Base-by-base conservation (phyloP, 1,140 invertebrate genomes). In the Rhynchophorus ferrugineus region DNA sequence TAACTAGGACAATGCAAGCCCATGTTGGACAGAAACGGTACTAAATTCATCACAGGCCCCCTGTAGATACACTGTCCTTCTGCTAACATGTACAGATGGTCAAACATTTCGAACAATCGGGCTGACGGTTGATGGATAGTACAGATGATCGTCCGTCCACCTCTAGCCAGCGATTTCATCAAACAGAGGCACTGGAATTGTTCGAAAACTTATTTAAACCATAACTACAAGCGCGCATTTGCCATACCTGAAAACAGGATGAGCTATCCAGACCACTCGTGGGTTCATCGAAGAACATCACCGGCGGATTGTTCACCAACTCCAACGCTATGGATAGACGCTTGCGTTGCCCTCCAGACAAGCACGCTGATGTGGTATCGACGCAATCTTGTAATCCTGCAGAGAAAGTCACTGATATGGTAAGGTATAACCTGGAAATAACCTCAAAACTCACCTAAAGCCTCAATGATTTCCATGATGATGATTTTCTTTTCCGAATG, bases 101-200 rank as follows among this genome's bases (percentile, higher is more conserved):
- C 93, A 69, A 98, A 97, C 79, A 91, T 93, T 71, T 95, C 91
- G 69, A 98, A 97, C 11, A 97, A 72, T 59, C 92, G 83, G 2
- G 94, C 92, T 56, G 91, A 93, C 2, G 95, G 94, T 66, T 98
- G 95, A 72, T 98, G 95, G 57, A 98, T 96, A 6, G 94, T 96
- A 68, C 93, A 95, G 44, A 97, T 87, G 43, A 98, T 91, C 1
- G 91, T 94, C 57, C 91, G 79, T 0, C 92, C 92, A 60, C 83
- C 83, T 61, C 83, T 71, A 14, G 84, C 81, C 55, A 88, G 70
- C 0, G 85, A 85, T 71, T 92, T 85, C 54, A 92, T 72, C 57
- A 91, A 69, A 56, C 79, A 84, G 58, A 95, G 82, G 71, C 91
- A 91, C 71, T 95, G 90, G 34, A 19, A 42, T 17, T 42, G 9